Percentiles rank a stretch among this genome's conserved stretches.
Evolutionary conservation across 2,797 vertebrate species (phyloP).

Genomic region (Pseudomugil gertrudae): DNA sequence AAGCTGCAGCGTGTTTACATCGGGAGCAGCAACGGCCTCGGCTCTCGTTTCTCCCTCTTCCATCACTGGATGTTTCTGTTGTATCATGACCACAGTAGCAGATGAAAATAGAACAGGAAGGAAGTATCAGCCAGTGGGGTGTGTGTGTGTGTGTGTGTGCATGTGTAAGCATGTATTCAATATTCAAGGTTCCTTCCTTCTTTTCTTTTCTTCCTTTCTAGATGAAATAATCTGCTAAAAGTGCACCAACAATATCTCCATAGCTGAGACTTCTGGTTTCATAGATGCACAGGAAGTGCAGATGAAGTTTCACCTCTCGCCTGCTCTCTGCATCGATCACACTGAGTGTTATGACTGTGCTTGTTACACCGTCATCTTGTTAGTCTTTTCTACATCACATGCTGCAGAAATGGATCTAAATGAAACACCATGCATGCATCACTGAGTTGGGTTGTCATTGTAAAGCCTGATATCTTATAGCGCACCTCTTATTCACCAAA

Average conservation of each 20-base stretch:
- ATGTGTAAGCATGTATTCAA: neutral
- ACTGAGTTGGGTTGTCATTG: neutral
- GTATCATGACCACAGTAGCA: constrained; percentile 59
- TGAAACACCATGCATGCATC: neutral
- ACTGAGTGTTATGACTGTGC: constrained; percentile 13
- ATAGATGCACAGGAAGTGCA: constrained; percentile 41
- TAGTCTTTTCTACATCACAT: neutral
- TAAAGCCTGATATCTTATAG: neutral
- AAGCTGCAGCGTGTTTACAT: constrained; percentile 51
- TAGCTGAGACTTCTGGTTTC: constrained; percentile 60
- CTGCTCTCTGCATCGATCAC: constrained; percentile 22
- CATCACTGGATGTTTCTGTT: constrained; percentile 41
- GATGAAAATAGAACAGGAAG: constrained; percentile 73
- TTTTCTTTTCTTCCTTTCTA: neutral
- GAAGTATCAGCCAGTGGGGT: constrained; percentile 64
- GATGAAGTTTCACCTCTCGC: constrained; percentile 26
- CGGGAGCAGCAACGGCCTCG: constrained; percentile 17
- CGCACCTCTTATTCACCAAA: too few species aligned
- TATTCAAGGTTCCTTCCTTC: constrained; percentile 43
- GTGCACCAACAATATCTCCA: constrained; percentile 45
- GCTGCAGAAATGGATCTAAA: neutral
- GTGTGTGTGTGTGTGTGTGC: neutral
- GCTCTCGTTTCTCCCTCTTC: constrained; percentile 32
- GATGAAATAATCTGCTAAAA: constrained; percentile 10
- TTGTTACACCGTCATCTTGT: neutral